Evolutionary conservation across 2,888 invertebrate species (phyloP).

Genomic region (Minunthozetes semirufus): DNA sequence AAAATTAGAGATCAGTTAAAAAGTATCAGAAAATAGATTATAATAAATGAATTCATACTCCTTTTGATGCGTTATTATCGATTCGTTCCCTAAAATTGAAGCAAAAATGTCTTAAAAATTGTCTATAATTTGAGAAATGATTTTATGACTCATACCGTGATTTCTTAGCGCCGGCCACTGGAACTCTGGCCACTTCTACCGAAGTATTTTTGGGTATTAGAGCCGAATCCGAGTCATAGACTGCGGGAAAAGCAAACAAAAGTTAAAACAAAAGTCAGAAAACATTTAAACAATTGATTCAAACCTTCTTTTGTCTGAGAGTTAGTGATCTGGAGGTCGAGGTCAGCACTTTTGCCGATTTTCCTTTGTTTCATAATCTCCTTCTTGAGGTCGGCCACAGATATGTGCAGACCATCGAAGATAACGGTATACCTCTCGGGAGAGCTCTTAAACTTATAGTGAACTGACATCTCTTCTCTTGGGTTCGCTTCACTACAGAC

Average conservation of each 20-base stretch:
- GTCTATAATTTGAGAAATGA: neutral
- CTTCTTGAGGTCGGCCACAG: constrained; percentile 88
- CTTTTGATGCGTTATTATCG: neutral
- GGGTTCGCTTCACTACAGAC: too few relatives aligned
- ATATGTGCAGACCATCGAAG: constrained; percentile 93
- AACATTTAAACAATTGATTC: constrained; percentile 37
- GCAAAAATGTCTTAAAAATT: neutral
- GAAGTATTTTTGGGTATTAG: constrained; percentile 97
- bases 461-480: constrained; percentile 69
- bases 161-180: constrained; percentile 48
- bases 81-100: neutral
- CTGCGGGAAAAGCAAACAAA: constrained; percentile 53
- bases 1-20: neutral
- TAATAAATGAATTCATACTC: neutral
- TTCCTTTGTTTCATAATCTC: constrained; percentile 90
- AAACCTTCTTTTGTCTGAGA: constrained; percentile 94
- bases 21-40: neutral
- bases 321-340: constrained; percentile 92
- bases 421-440: constrained; percentile 92
- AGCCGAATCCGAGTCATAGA: constrained; percentile 80
- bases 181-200: constrained; percentile 85
- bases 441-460: constrained; percentile 97
- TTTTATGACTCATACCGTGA: constrained; percentile 1
- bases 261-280: neutral
- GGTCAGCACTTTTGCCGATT: constrained; percentile 85